phyloP scores from a whole-genome alignment of 1,140 invertebrate genomes.

The Hestina assimilis region DNA sequence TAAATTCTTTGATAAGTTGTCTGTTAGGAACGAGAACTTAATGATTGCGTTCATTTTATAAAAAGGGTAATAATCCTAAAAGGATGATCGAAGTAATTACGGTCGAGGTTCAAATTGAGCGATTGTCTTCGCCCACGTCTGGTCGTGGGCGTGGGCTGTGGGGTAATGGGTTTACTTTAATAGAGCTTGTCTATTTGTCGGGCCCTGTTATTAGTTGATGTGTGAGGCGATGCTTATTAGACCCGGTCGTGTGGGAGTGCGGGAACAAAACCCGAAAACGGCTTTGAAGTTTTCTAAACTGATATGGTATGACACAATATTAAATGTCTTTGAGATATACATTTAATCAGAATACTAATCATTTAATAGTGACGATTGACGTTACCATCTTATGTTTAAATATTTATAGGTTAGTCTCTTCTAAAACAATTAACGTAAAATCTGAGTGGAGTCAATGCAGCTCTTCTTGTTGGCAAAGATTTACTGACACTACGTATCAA shows the following conservation, averaged over 20 bases:
- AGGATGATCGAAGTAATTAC: slow-evolving; percentile 22
- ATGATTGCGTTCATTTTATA: neutral
- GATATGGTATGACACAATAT: neutral
- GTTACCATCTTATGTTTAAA: too few species aligned
- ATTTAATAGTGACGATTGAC: too few species aligned
- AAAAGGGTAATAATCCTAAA: slow-evolving; percentile 12
- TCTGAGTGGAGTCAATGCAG: too few species aligned
- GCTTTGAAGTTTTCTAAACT: neutral
- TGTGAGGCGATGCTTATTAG: slow-evolving; percentile 11
- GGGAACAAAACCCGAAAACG: neutral
- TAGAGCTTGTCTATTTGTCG: slow-evolving; percentile 16
- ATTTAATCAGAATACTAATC: too few species aligned
- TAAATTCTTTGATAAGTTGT: neutral
- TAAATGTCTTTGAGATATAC: too few species aligned
- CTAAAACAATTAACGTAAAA: too few species aligned
- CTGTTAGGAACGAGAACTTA: neutral
- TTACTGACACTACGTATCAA: too few species aligned
- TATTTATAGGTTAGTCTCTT: too few species aligned
- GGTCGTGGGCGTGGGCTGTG: slow-evolving; percentile 15
- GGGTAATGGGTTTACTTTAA: slow-evolving; percentile 24
- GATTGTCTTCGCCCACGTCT: slow-evolving; percentile 35
- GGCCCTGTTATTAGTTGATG: slow-evolving; percentile 18
- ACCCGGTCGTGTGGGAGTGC: neutral
- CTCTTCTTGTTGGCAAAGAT: too few species aligned
- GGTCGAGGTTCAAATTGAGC: slow-evolving; percentile 34